phyloP scores from a whole-genome alignment of 2,888 invertebrate genomes.

The Penaeus monodon region DNA sequence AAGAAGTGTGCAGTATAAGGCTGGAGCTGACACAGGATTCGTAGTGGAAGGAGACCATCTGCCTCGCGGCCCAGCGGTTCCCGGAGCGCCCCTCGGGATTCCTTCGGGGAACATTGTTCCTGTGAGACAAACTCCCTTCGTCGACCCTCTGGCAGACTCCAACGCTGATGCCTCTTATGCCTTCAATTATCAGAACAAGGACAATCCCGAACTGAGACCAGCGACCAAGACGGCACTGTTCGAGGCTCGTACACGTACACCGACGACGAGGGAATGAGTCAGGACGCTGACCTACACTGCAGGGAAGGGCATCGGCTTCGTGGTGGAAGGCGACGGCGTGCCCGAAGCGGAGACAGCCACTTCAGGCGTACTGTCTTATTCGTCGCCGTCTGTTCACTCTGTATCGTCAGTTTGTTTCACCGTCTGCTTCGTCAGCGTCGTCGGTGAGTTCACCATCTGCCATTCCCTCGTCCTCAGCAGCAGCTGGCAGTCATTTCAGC shows the following conservation, averaged over 20 bases:
- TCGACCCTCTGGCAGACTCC: slow-evolving; percentile 41
- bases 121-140: slow-evolving; percentile 25
- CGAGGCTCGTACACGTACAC: slow-evolving; percentile 39
- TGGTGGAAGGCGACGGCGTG: slow-evolving; percentile 17
- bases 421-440: not conserved
- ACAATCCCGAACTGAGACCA: slow-evolving; percentile 40
- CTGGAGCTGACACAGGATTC: slow-evolving; percentile 58
- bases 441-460: no score
- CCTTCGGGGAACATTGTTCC: slow-evolving; percentile 40
- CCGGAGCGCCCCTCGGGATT: slow-evolving; percentile 40
- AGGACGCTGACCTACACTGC: slow-evolving; percentile 31
- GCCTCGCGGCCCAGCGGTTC: slow-evolving; percentile 43
- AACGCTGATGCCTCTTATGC: slow-evolving; percentile 48
- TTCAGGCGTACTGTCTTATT: no score
- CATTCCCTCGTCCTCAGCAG: not conserved
- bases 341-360: no score
- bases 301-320: slow-evolving; percentile 48
- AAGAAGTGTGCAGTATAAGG: slow-evolving; percentile 58
- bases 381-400: not conserved
- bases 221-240: slow-evolving; percentile 49
- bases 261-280: slow-evolving; percentile 35
- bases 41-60: slow-evolving; percentile 47
- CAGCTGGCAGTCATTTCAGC: no score
- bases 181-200: slow-evolving; percentile 44
- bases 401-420: no score